Percentiles rank a stretch among this genome's conserved stretches.
phyloP scores from a whole-genome alignment of 2,888 invertebrate genomes.

The Hanleya hanleyi region DNA sequence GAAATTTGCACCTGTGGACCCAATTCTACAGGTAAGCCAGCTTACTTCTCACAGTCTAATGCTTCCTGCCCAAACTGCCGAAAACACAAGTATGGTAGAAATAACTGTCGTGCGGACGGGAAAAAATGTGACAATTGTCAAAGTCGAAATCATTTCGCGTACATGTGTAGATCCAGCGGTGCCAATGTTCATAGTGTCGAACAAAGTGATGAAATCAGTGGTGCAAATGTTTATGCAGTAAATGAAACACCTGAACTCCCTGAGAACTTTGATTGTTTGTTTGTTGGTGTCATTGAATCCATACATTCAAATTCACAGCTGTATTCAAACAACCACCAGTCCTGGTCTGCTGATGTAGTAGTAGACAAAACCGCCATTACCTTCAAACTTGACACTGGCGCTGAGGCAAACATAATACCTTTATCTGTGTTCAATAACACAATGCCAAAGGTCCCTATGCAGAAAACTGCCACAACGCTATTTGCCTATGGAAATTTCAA shows the following conservation, averaged over 20 bases:
- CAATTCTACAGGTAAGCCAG: too few relatives aligned
- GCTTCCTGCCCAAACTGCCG: conserved; percentile 22
- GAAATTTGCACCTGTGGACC: too few relatives aligned
- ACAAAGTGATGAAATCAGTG: too few relatives aligned
- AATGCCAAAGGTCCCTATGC: background rate
- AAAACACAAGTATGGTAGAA: conserved; percentile 8
- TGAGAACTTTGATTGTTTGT: too few relatives aligned
- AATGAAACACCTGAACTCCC: too few relatives aligned
- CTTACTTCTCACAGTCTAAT: too few relatives aligned
- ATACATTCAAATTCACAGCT: too few relatives aligned
- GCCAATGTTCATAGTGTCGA: background rate
- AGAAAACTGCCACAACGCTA: background rate
- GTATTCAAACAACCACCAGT: background rate
- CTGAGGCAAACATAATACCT: conserved; percentile 30
- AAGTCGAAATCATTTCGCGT: conserved; percentile 21
- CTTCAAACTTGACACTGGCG: conserved; percentile 34
- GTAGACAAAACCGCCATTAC: conserved; percentile 13
- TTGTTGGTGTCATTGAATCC: too few relatives aligned
- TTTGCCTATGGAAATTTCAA: background rate
- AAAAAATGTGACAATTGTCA: conserved; percentile 17
- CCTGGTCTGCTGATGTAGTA: conserved; percentile 17
- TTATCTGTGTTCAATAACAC: background rate
- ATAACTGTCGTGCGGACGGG: conserved; percentile 34
- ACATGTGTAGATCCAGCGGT: conserved; percentile 2
- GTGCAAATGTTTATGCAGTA: too few relatives aligned